These are phyloP conservation scores for Catharus bicknelli DNA, from an alignment of 2,113 vertebrate genomes.

Conservation along the genomic window DNA sequence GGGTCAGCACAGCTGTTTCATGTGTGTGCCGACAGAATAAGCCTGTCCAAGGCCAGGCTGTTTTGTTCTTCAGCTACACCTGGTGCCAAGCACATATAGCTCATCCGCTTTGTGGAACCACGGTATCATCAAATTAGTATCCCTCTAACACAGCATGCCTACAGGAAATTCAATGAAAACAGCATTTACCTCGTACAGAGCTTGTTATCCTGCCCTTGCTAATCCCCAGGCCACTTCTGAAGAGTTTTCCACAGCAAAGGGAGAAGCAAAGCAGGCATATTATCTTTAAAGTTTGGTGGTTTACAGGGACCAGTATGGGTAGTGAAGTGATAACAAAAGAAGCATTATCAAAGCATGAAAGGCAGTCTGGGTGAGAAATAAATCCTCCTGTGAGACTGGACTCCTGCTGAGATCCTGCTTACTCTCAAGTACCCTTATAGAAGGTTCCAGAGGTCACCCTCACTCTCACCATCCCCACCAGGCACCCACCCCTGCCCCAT, in stretches of 20 bases:
- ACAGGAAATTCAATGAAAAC: neutral
- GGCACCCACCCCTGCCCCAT: accelerated
- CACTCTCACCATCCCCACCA: accelerated
- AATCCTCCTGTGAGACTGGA: neutral
- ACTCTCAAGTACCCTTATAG: accelerated
- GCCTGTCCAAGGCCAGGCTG: accelerated
- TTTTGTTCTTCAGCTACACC: neutral
- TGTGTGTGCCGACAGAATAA: neutral
- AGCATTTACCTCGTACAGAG: neutral
- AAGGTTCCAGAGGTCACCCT: accelerated
- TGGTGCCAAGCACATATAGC: neutral
- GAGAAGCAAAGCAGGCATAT: neutral
- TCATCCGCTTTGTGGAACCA: neutral
- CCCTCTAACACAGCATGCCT: neutral
- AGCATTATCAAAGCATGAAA: neutral
- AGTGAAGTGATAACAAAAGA: neutral
- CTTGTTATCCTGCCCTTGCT: neutral
- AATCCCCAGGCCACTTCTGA: neutral
- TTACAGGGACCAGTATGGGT: too few relatives aligned
- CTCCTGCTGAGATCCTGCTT: neutral
- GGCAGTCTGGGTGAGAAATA: neutral
- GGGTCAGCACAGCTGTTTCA: neutral
- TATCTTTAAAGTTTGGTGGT: neutral
- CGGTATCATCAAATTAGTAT: neutral
- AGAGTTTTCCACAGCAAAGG: neutral